Conservation (phyloP, 2,888 invertebrate species). For the Polydrusus cervinus region DNA sequence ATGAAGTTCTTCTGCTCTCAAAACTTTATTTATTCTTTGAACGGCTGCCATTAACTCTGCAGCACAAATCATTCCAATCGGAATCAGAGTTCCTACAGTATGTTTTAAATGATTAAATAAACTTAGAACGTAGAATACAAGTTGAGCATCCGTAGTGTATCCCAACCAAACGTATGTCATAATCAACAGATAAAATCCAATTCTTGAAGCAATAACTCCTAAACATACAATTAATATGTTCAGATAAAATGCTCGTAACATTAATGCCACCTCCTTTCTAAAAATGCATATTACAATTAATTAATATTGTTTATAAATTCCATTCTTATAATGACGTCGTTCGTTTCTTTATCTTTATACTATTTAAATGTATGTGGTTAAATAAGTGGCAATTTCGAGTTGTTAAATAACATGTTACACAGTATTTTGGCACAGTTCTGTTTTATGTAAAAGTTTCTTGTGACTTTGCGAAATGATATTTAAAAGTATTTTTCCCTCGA, state of each 20-base stretch:
- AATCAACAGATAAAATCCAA: constrained; percentile 67
- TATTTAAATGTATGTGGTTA: too few species aligned
- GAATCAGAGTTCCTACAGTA: constrained; percentile 91
- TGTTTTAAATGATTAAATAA: constrained; percentile 90
- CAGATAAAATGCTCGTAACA: constrained; percentile 65
- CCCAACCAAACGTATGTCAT: constrained; percentile 80
- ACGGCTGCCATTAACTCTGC: constrained; percentile 87
- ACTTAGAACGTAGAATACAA: constrained; percentile 91
- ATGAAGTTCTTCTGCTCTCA: constrained; percentile 74
- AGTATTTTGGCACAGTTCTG: too few species aligned
- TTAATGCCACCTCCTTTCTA: constrained; percentile 80
- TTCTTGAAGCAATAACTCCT: constrained; percentile 63
- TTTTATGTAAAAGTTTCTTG: too few species aligned
- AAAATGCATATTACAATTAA: not conserved
- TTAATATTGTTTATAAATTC: too few species aligned
- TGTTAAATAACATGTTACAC: too few species aligned
- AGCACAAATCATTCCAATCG: constrained; percentile 86
- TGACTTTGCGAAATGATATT: too few species aligned
- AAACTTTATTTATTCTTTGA: constrained; percentile 78
- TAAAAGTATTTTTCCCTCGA: too few species aligned
- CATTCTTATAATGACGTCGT: too few species aligned
- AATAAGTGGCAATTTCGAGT: too few species aligned
- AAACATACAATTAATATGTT: constrained; percentile 63
- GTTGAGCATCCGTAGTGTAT: constrained; percentile 84
- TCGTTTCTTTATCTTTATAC: too few species aligned